These are phyloP conservation scores for Eurytoma californica DNA, from an alignment of 2,888 invertebrate species.

Conservation along the genomic window DNA sequence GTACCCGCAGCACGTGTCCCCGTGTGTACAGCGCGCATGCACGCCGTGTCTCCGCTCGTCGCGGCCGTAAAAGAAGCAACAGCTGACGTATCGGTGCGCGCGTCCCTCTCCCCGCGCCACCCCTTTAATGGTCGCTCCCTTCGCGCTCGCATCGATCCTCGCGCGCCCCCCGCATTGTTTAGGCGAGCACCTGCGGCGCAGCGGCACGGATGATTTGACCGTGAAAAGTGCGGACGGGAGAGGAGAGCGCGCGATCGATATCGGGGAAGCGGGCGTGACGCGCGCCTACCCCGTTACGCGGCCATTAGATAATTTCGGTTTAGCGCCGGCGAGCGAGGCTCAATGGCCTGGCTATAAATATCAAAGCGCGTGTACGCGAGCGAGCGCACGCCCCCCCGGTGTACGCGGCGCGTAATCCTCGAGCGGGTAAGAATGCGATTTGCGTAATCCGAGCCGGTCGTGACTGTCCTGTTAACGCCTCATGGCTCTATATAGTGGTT, in stretches of 20 bases:
- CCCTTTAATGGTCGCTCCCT: neutral
- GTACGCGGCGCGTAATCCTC: too few relatives aligned
- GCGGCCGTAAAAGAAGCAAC: slow-evolving; percentile 26
- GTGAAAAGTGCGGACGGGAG: slow-evolving; percentile 30
- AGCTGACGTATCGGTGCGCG: slow-evolving; percentile 26
- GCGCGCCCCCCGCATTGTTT: slow-evolving; percentile 6
- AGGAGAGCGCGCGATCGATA: slow-evolving; percentile 17
- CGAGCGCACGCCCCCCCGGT: too few relatives aligned
- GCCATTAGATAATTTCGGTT: neutral
- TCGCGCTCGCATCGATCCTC: slow-evolving; percentile 1
- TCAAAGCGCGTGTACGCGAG: too few relatives aligned
- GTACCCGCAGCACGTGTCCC: slow-evolving; percentile 14
- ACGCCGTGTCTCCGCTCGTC: neutral
- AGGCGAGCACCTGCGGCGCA: neutral
- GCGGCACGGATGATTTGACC: slow-evolving; percentile 28
- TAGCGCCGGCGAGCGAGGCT: neutral
- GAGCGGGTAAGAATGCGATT: too few relatives aligned
- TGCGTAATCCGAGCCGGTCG: too few relatives aligned
- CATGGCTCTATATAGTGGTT: too few relatives aligned
- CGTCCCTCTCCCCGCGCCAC: neutral
- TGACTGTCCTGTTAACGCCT: too few relatives aligned
- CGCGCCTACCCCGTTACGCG: neutral
- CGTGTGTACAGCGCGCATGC: neutral
- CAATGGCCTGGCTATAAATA: too few relatives aligned
- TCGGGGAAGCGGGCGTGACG: slow-evolving; percentile 2